A percentile compares a stretch with the other conserved stretches of the same genome.
Evolutionary conservation across 1,140 invertebrate genomes (phyloP).

Genomic region (Protaetia brevitarsis): DNA sequence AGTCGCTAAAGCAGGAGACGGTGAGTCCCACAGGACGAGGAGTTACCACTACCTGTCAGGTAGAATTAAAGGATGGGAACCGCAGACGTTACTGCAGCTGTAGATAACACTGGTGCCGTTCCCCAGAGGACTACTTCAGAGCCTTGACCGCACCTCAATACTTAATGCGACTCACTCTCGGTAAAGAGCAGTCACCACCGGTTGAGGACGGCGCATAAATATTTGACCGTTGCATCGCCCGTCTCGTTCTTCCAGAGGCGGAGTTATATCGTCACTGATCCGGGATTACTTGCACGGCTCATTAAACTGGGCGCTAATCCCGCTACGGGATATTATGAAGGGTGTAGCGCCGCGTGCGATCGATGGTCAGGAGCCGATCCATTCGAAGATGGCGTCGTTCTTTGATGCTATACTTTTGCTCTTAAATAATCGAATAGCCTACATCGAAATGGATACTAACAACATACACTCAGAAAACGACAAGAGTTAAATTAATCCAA

Average conservation of each 20-base stretch:
- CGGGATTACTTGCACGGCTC: conserved; percentile 50
- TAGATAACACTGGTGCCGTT: conserved; percentile 42
- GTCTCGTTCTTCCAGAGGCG: conserved; percentile 21
- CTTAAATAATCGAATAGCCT: no score
- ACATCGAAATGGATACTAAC: no score
- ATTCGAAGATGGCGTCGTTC: conserved; percentile 20
- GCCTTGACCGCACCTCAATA: conserved; percentile 41
- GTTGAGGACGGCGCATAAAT: conserved; percentile 39
- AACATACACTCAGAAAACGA: no score
- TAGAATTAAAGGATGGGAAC: conserved; percentile 45
- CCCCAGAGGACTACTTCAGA: conserved; percentile 29
- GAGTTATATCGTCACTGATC: conserved; percentile 25
- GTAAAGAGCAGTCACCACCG: conserved; percentile 25
- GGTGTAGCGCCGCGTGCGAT: conserved; percentile 20
- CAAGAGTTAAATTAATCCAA: no score
- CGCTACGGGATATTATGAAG: conserved; percentile 44
- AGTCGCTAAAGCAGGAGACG: conserved; percentile 36
- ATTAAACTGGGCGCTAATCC: conserved; percentile 49
- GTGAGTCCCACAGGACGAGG: conserved; percentile 38
- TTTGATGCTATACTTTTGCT: not conserved
- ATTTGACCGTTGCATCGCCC: conserved; percentile 46
- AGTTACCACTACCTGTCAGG: conserved; percentile 44
- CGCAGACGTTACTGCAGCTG: conserved; percentile 41
- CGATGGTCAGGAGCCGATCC: conserved; percentile 22
- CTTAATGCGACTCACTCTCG: conserved; percentile 36